Evolutionary conservation across 2,797 vertebrate genomes (phyloP).

Genomic region (Gallinago solitaria): DNA sequence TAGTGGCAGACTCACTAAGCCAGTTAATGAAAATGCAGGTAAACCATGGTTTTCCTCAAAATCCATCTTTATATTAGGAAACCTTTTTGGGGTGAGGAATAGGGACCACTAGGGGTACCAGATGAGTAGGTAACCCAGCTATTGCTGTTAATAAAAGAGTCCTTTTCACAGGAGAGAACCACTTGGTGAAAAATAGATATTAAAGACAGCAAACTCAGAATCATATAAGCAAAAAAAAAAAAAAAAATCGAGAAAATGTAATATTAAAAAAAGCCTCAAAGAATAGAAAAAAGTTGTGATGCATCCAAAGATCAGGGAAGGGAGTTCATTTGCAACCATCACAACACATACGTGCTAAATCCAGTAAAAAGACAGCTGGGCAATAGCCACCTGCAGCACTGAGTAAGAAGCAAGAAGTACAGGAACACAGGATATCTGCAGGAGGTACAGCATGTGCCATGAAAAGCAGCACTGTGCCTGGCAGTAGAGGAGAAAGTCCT

Average conservation of each 20-base stretch:
- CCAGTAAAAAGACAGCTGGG: background rate
- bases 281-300: background rate
- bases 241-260: background rate
- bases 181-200: background rate
- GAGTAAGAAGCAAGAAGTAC: background rate
- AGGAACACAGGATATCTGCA: background rate
- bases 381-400: background rate
- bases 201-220: background rate
- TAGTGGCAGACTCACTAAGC: background rate
- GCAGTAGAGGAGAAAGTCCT: background rate
- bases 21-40: background rate
- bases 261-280: background rate
- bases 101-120: background rate
- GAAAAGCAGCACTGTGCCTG: background rate
- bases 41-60: background rate
- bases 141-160: background rate
- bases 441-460: background rate
- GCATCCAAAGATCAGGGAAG: background rate
- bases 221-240: background rate
- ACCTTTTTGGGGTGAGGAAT: background rate
- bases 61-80: background rate
- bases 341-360: background rate
- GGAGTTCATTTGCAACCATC: background rate
- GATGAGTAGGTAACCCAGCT: background rate
- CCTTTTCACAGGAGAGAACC: background rate